Evolutionary conservation across 2,888 invertebrate species (phyloP).

Genomic region (Drosophila histrio): DNA sequence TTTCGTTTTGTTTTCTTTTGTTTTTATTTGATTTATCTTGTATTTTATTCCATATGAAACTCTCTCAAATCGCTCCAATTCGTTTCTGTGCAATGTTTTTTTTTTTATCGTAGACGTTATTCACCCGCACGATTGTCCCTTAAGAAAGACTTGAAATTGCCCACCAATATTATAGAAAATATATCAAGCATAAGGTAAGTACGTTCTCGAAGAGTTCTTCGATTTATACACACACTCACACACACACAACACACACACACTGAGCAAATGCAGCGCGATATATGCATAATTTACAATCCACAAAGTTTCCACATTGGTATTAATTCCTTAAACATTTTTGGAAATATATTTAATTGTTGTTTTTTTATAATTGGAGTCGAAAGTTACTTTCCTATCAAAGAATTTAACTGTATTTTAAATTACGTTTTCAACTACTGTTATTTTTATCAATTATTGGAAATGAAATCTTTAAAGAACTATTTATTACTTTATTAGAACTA

Average conservation of each 20-base stretch:
- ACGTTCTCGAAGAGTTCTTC: slow-evolving; percentile 11
- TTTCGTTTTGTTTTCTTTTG: neutral
- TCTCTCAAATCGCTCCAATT: slow-evolving; percentile 60
- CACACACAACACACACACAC: slow-evolving; percentile 18
- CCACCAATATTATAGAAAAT: slow-evolving; percentile 91
- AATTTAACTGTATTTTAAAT: too few relatives aligned
- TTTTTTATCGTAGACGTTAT: slow-evolving; percentile 88
- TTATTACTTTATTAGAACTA: too few relatives aligned
- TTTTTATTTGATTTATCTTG: slow-evolving; percentile 48
- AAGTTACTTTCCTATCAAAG: too few relatives aligned
- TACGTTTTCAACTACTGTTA: too few relatives aligned
- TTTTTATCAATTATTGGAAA: too few relatives aligned
- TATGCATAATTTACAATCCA: neutral
- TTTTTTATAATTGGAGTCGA: too few relatives aligned
- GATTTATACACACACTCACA: slow-evolving; percentile 22
- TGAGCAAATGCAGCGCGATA: slow-evolving; percentile 13
- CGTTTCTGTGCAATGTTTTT: slow-evolving; percentile 70
- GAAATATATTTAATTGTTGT: too few relatives aligned
- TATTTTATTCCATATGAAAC: slow-evolving; percentile 47
- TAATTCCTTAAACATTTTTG: too few relatives aligned
- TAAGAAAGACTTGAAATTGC: slow-evolving; percentile 92
- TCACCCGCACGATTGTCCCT: slow-evolving; percentile 92
- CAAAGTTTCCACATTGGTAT: neutral
- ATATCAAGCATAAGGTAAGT: slow-evolving; percentile 91
- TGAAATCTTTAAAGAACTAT: too few relatives aligned